Conservation (phyloP, 2,797 vertebrate genomes). For the Danio jaintianensis region DNA sequence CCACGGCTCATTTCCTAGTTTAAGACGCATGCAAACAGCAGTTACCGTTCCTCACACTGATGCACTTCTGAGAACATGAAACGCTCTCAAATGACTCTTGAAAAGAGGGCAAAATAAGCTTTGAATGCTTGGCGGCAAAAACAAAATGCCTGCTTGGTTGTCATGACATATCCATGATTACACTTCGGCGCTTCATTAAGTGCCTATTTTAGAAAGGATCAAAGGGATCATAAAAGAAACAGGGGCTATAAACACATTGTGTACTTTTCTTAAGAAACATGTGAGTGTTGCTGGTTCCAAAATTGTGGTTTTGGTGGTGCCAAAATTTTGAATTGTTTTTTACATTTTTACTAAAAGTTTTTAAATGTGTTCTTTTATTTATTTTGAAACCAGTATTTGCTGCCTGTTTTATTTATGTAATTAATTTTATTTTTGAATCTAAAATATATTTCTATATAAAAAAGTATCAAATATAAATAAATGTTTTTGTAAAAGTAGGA, state of each 20-base stretch:
- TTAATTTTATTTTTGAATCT: neutral
- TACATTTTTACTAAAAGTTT: too few species aligned
- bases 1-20: conserved; percentile 35
- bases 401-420: neutral
- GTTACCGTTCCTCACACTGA: neutral
- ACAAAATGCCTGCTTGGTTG: conserved; percentile 30
- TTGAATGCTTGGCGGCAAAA: neutral
- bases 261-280: neutral
- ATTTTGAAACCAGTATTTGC: neutral
- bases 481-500: too few species aligned
- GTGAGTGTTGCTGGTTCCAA: neutral
- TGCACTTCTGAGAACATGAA: conserved; percentile 23
- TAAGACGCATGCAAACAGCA: conserved; percentile 35
- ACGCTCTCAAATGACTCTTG: conserved; percentile 21
- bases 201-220: neutral
- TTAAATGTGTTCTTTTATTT: neutral
- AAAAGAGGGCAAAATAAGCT: conserved; percentile 1
- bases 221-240: conserved; percentile 8
- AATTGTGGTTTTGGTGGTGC: too few species aligned
- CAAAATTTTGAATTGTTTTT: too few species aligned
- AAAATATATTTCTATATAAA: too few species aligned
- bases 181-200: neutral
- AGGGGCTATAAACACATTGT: neutral
- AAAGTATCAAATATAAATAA: too few species aligned
- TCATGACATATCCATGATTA: conserved; percentile 21